A percentile compares a stretch with the other conserved stretches of the same genome.
Conservation (phyloP, 2,797 vertebrate species). For the Thripadectes ignobilis region DNA sequence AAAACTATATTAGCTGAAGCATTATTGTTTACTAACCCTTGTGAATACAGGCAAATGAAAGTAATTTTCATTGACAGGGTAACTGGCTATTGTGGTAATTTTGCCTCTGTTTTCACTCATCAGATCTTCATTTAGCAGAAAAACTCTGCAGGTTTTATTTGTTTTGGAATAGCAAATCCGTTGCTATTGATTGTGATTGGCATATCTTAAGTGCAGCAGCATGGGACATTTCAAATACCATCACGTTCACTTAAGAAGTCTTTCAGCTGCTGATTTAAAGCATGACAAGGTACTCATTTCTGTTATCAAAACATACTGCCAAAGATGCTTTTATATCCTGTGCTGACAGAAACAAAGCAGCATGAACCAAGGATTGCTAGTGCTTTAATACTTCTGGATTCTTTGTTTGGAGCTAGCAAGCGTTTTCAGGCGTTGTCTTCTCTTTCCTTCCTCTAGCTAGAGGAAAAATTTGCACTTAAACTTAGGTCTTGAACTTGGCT, state of each 20-base stretch:
- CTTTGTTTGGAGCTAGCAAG: background rate
- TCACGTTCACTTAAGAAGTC: constrained; percentile 51
- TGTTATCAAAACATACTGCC: constrained; percentile 34
- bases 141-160: constrained; percentile 57
- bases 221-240: constrained; percentile 26
- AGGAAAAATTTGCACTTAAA: background rate
- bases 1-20: constrained; percentile 57
- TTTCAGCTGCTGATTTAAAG: constrained; percentile 49
- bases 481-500: background rate
- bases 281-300: constrained; percentile 45
- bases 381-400: background rate
- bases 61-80: constrained; percentile 77
- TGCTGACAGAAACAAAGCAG: background rate
- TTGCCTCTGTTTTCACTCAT: constrained; percentile 55
- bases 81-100: constrained; percentile 51
- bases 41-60: constrained; percentile 59
- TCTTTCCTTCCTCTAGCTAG: background rate
- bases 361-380: background rate
- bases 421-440: accelerated
- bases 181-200: constrained; percentile 68
- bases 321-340: constrained; percentile 6
- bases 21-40: constrained; percentile 70
- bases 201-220: constrained; percentile 38
- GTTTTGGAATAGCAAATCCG: constrained; percentile 50
- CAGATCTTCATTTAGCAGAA: constrained; percentile 43